A percentile compares a stretch with the other conserved stretches of the same genome.
Conservation (phyloP, 2,888 invertebrate species). For the Scaptodrosophila latifasciaeformis region DNA sequence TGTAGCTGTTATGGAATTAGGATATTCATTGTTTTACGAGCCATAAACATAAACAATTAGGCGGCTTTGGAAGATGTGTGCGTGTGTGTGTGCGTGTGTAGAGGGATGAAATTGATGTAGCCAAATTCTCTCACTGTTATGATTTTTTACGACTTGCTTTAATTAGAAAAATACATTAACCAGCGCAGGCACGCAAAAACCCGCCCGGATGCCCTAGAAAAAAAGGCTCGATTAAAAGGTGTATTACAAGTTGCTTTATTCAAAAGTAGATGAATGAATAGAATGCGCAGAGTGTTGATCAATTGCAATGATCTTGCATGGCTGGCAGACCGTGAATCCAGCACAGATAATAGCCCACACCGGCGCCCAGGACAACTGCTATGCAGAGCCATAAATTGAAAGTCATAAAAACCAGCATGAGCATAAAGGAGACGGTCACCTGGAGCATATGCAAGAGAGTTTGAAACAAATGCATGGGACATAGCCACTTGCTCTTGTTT, state of each 20-base stretch:
- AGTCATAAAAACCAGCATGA: constrained; percentile 98
- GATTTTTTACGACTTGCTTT: constrained; percentile 54
- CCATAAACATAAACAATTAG: constrained; percentile 68
- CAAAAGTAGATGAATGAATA: too few relatives aligned
- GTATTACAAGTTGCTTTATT: not conserved
- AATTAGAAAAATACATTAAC: constrained; percentile 67
- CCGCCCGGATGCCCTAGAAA: not conserved
- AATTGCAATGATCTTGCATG: constrained; percentile 50
- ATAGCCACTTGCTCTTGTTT: constrained; percentile 19
- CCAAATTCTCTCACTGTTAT: constrained; percentile 24
- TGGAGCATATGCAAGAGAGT: constrained; percentile 91
- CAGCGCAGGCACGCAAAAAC: constrained; percentile 11
- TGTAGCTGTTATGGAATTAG: constrained; percentile 28
- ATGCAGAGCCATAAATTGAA: constrained; percentile 94
- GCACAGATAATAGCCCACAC: constrained; percentile 93
- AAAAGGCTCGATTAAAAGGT: not conserved
- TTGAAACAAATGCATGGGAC: constrained; percentile 82
- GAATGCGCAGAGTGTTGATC: constrained; percentile 4
- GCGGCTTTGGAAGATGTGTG: constrained; percentile 15
- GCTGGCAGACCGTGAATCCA: constrained; percentile 74
- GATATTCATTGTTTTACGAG: constrained; percentile 62
- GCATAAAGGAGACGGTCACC: constrained; percentile 90
- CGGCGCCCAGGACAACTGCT: constrained; percentile 90
- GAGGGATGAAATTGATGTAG: too few relatives aligned
- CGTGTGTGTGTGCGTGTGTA: too few relatives aligned